phyloP scores from a whole-genome alignment of 2,888 invertebrate genomes.

The Mythimna impura region DNA sequence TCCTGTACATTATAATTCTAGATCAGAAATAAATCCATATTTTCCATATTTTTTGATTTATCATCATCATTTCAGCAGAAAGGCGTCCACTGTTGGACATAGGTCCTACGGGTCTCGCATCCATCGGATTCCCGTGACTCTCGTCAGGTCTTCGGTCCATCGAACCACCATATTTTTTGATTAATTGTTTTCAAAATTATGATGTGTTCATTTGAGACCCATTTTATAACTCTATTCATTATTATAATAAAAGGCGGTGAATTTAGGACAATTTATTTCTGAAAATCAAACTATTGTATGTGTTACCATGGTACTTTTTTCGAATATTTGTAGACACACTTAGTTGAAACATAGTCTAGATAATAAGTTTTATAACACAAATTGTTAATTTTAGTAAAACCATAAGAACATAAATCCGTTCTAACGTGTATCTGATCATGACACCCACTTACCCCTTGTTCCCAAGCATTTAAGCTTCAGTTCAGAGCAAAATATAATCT shows the following conservation, averaged over 20 bases:
- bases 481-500: constrained; percentile 67
- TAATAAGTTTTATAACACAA: background rate
- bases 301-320: too few species aligned
- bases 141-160: too few species aligned
- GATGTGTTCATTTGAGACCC: background rate
- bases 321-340: too few species aligned
- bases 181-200: background rate
- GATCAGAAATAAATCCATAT: background rate
- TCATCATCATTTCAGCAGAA: too few species aligned
- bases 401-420: constrained; percentile 34
- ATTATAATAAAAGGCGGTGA: too few species aligned
- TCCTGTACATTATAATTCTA: background rate
- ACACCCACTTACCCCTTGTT: background rate
- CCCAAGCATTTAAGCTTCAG: background rate
- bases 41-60: background rate
- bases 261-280: background rate
- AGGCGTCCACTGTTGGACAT: too few species aligned
- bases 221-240: too few species aligned
- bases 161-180: background rate
- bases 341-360: too few species aligned
- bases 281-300: background rate
- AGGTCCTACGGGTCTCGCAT: too few species aligned
- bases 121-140: too few species aligned
- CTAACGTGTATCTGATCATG: constrained; percentile 44
- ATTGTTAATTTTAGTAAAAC: constrained; percentile 5